These are phyloP conservation scores for Falco columbarius DNA, from an alignment of 2,797 vertebrate genomes.

Conservation along the genomic window DNA sequence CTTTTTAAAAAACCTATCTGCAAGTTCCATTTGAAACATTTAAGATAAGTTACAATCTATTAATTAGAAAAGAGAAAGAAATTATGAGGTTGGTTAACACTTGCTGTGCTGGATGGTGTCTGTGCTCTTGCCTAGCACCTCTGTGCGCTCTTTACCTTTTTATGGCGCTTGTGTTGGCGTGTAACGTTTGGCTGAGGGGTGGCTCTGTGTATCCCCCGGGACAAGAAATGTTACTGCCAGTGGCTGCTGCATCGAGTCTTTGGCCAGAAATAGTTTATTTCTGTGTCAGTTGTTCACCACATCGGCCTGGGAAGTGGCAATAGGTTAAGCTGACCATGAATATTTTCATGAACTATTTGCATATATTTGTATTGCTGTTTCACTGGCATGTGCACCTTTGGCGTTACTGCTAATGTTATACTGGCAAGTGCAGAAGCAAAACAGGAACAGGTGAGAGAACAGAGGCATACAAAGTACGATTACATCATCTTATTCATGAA, in stretches of 20 bases:
- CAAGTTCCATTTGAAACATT: neutral
- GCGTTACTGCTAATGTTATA: neutral
- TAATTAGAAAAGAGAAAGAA: neutral
- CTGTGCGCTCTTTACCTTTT: neutral
- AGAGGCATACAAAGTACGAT: neutral
- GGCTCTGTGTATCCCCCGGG: neutral
- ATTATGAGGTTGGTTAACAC: neutral
- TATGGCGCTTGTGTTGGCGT: neutral
- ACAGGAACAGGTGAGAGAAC: neutral
- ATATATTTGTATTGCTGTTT: neutral
- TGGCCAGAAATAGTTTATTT: neutral
- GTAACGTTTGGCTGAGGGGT: neutral
- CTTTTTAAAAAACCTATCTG: neutral
- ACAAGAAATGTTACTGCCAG: neutral
- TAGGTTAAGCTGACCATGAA: neutral
- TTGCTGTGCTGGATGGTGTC: neutral
- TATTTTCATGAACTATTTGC: neutral
- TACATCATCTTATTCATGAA: neutral
- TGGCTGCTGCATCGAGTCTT: accelerated
- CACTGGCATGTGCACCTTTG: neutral
- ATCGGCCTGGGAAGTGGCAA: neutral
- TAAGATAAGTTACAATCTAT: neutral
- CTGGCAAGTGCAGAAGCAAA: neutral
- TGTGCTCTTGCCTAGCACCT: neutral
- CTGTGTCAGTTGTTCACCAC: neutral